A percentile compares a stretch with the other conserved stretches of the same genome.
Evolutionary conservation across 1,140 invertebrate species (phyloP).

Genomic region (Drosophila virilis): DNA sequence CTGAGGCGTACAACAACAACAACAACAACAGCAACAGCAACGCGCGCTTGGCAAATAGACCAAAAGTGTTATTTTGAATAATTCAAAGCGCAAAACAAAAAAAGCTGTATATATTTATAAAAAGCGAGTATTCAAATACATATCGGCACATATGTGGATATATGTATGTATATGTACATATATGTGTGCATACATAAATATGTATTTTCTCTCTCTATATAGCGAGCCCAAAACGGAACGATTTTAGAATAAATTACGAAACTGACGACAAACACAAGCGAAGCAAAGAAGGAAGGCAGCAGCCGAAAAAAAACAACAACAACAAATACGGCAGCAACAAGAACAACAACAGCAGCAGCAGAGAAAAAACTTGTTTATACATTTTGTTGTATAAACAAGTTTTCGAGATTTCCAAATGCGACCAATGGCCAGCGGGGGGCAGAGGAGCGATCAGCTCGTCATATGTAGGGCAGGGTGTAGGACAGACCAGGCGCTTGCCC

Average conservation of each 20-base stretch:
- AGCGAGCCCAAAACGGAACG: slow-evolving; percentile 78
- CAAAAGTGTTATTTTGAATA: slow-evolving; percentile 81
- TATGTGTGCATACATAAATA: slow-evolving; percentile 39
- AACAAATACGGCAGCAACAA: slow-evolving; percentile 12
- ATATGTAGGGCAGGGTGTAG: slow-evolving; percentile 51
- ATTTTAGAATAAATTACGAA: slow-evolving; percentile 83
- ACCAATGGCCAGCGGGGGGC: slow-evolving; percentile 49
- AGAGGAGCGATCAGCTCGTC: slow-evolving; percentile 27
- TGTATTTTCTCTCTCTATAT: slow-evolving; percentile 55
- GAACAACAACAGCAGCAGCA: slow-evolving; percentile 40
- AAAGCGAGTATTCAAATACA: slow-evolving; percentile 42
- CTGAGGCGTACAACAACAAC: slow-evolving; percentile 62
- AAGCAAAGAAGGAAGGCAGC: slow-evolving; percentile 51
- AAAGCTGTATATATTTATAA: slow-evolving; percentile 21
- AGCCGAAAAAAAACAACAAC: slow-evolving; percentile 34
- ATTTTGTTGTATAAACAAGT: slow-evolving; percentile 76
- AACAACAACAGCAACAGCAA: slow-evolving; percentile 26
- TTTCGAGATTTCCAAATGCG: slow-evolving; percentile 80
- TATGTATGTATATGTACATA: slow-evolving; percentile 13
- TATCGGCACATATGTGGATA: slow-evolving; percentile 21
- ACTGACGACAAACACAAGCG: slow-evolving; percentile 73
- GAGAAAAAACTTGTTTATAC: slow-evolving; percentile 79
- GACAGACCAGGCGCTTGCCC: slow-evolving; percentile 36
- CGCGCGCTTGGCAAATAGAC: slow-evolving; percentile 57
- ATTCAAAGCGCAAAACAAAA: slow-evolving; percentile 75